phyloP scores from a whole-genome alignment of 1,140 invertebrate species.

The Maniola jurtina region DNA sequence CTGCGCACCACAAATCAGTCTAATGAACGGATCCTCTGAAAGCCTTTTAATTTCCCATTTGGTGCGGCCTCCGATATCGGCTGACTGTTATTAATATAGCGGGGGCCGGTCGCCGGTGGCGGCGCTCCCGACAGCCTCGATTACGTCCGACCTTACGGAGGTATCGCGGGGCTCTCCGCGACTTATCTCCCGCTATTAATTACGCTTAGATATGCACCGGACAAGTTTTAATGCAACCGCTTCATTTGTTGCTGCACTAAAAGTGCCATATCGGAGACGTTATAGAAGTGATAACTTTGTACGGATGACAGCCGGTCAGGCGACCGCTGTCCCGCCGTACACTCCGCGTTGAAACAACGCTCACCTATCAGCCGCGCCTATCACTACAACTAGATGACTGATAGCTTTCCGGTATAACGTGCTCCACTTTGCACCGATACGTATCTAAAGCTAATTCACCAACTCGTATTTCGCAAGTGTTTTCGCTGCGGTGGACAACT shows the following conservation, averaged over 20 bases:
- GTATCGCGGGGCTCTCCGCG: constrained; percentile 57
- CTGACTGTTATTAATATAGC: constrained; percentile 72
- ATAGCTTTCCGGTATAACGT: constrained; percentile 53
- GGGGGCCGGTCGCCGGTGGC: constrained; percentile 54
- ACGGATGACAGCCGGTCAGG: constrained; percentile 48
- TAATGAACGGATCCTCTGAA: constrained; percentile 72
- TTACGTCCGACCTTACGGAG: constrained; percentile 50
- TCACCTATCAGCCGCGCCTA: constrained; percentile 39
- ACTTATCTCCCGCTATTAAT: constrained; percentile 76
- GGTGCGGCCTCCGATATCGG: constrained; percentile 63
- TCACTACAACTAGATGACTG: constrained; percentile 50
- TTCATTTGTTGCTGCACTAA: constrained; percentile 70
- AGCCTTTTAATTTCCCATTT: constrained; percentile 77
- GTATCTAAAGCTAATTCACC: constrained; percentile 56
- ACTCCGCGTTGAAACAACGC: constrained; percentile 30
- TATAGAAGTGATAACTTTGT: constrained; percentile 68
- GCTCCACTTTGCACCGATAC: constrained; percentile 49
- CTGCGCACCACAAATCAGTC: constrained; percentile 60
- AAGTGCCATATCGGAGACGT: constrained; percentile 69
- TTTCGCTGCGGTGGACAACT: neutral
- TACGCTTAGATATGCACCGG: constrained; percentile 71
- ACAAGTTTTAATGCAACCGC: constrained; percentile 77
- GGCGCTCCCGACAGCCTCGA: constrained; percentile 60
- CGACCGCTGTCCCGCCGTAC: constrained; percentile 18
- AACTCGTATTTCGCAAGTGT: constrained; percentile 49